phyloP scores from a whole-genome alignment of 2,113 vertebrate species.

The Butorides virescens region DNA sequence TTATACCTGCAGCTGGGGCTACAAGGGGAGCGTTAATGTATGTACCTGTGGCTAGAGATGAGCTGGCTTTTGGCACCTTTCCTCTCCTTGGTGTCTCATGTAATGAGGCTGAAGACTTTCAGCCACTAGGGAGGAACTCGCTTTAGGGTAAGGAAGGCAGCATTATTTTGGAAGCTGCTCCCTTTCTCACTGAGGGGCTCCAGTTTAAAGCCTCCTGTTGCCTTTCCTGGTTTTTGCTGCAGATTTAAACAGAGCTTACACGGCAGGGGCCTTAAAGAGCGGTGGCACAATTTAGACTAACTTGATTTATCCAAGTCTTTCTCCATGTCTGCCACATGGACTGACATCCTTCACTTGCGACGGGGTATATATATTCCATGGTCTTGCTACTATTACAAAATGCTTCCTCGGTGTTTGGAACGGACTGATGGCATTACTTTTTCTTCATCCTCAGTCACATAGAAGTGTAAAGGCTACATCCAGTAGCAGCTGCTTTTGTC shows the following conservation, averaged over 20 bases:
- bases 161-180: not conserved
- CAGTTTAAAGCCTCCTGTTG: not conserved
- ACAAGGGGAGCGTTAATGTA: fast-evolving
- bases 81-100: not conserved
- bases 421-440: not conserved
- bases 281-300: not conserved
- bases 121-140: not conserved
- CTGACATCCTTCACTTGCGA: not conserved
- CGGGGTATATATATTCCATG: fast-evolving
- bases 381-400: not conserved
- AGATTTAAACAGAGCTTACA: not conserved
- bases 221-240: not conserved
- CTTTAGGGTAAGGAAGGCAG: not conserved
- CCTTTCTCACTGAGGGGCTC: not conserved
- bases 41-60: fast-evolving
- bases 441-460: not conserved
- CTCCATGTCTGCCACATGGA: not conserved
- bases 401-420: not conserved
- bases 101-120: not conserved
- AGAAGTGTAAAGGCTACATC: not conserved
- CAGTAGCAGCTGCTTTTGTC: not conserved
- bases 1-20: not conserved
- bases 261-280: not conserved
- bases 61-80: not conserved
- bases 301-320: not conserved